These are phyloP conservation scores for Eptatretus atami DNA, from an alignment of 2,797 vertebrate species.

Conservation along the genomic window DNA sequence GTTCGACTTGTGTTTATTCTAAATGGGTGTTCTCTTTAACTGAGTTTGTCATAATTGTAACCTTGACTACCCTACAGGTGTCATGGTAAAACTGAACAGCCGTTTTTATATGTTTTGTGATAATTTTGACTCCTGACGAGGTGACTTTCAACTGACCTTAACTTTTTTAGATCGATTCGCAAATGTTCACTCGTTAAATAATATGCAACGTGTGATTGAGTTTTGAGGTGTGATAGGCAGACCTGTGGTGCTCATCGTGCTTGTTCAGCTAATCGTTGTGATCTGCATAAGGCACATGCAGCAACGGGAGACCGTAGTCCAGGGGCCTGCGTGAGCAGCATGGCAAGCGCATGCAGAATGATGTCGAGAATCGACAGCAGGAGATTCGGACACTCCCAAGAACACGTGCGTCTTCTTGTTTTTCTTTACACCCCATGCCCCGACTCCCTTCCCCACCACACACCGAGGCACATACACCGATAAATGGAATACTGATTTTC, in stretches of 20 bases:
- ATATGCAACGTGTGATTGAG: too few species aligned
- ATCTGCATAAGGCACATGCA: slow-evolving; percentile 58
- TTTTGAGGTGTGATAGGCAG: too few species aligned
- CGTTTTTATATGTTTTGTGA: too few species aligned
- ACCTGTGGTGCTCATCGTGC: slow-evolving; percentile 8
- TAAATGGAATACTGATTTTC: too few species aligned
- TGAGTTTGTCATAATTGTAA: too few species aligned
- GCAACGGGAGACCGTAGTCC: slow-evolving; percentile 45
- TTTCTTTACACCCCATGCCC: not conserved
- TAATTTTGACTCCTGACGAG: too few species aligned
- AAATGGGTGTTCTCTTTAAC: too few species aligned
- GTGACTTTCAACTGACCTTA: too few species aligned
- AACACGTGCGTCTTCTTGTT: slow-evolving; percentile 54
- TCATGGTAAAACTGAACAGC: too few species aligned
- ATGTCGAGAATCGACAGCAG: slow-evolving; percentile 61
- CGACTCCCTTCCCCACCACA: not conserved
- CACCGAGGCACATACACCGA: not conserved
- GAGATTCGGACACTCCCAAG: slow-evolving; percentile 89
- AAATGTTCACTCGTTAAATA: too few species aligned
- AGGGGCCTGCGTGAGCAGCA: slow-evolving; percentile 56
- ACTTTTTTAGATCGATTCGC: too few species aligned
- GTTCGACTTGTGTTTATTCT: not conserved
- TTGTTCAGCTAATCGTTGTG: slow-evolving; percentile 47
- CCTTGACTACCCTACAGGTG: too few species aligned
- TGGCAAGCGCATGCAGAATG: slow-evolving; percentile 64